Base-by-base conservation (phyloP, 2,113 vertebrate species). In the Pelodiscus sinensis region DNA sequence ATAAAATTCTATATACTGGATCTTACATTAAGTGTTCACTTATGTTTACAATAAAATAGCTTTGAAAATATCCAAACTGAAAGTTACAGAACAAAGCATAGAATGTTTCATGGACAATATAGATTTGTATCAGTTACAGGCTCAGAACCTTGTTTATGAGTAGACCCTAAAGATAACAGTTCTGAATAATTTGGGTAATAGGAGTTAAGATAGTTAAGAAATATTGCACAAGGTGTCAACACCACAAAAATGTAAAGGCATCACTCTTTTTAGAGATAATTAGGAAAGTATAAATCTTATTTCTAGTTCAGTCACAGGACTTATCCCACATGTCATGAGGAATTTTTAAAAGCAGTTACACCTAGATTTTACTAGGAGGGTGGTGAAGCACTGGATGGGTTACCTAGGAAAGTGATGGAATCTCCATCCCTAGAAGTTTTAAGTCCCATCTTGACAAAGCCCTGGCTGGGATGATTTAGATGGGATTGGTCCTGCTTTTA, bases 1-100 rank as follows among this genome's bases (percentile, higher is more conserved):
- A 89, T 85, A 89, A 83, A 78, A 73, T 77, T 82, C 58, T 62
- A 85, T 62, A 1, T 52, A 73, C 54, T 80, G 77, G 62, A 60
- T 85, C 92, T 87, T 82, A 14, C 8, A 35, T 54, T 56, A 57
- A 65, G 31, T 31, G 29, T 14, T 65, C 60, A 31, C 60, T 65
- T 65, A 31, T 27, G 60, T 65, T 65, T 65, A 65, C 60, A 89
- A 75, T 84, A 88, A 84, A 89, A 89, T 55, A 79, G 88, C 38
- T 94, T 81, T 85, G 88, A 88, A 81, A 88, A 57, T 71, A 54
- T 85, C 89, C 71, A 65, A 85, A 83, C 31, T 14, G 35, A n/a
- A 29, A 85, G 80, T 89, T 89, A 77, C 52, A 21, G 73, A 83
- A 55, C 81, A 85, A 85, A 38, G 44, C 52, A 90, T 4, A 35